These are phyloP conservation scores for Sericinus montela DNA, from an alignment of 2,888 invertebrate genomes.

Conservation along the genomic window DNA sequence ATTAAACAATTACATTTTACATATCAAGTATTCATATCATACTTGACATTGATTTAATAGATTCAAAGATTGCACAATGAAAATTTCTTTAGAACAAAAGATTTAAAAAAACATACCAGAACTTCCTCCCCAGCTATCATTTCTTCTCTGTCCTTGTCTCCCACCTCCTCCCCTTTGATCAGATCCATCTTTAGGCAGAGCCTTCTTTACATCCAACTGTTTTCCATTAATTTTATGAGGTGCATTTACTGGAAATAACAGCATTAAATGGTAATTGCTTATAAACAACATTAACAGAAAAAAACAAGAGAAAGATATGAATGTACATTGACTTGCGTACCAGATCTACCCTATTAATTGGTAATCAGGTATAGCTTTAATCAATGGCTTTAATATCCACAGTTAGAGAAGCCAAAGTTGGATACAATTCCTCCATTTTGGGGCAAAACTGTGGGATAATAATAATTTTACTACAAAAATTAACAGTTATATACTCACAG, in stretches of 20 bases:
- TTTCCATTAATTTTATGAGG: constrained; percentile 92
- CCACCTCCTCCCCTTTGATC: constrained; percentile 74
- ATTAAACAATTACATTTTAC: constrained; percentile 1
- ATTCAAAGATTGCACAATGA: too few species aligned
- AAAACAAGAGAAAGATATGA: constrained; percentile 8
- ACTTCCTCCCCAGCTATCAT: constrained; percentile 61
- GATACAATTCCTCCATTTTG: constrained; percentile 63
- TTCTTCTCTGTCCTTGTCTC: constrained; percentile 54
- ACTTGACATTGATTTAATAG: too few species aligned
- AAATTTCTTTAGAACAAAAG: too few species aligned
- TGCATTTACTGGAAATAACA: constrained; percentile 82
- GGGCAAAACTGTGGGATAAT: constrained; percentile 68
- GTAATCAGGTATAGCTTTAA: constrained; percentile 71
- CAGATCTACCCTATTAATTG: constrained; percentile 44
- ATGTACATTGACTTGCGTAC: constrained; percentile 73
- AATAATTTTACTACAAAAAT: not conserved
- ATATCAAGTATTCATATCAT: too few species aligned
- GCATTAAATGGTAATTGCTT: not conserved
- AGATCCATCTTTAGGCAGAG: constrained; percentile 89
- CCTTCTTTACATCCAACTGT: constrained; percentile 95
- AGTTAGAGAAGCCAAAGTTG: constrained; percentile 73
- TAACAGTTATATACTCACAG: constrained; percentile 81
- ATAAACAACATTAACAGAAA: not conserved
- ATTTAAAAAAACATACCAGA: constrained; percentile 30
- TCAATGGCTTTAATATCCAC: constrained; percentile 71